A percentile compares a stretch with the other conserved stretches of the same genome.
phyloP scores from a whole-genome alignment of 2,888 invertebrate species.

The Meliscaeva auricollis region DNA sequence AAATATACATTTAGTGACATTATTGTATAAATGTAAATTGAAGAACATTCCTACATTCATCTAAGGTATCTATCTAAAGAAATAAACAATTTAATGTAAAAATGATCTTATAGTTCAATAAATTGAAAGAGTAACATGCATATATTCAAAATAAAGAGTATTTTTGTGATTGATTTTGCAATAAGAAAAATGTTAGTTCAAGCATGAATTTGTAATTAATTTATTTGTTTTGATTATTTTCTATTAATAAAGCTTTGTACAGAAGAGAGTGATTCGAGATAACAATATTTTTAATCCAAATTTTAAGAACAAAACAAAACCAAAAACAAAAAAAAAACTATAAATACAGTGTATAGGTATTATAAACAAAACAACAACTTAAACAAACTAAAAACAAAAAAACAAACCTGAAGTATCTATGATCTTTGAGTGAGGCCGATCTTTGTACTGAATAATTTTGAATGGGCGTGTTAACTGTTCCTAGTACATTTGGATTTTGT shows the following conservation, averaged over 20 bases:
- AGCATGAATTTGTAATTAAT: slow-evolving; percentile 42
- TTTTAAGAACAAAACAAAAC: not conserved
- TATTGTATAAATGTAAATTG: too few species aligned
- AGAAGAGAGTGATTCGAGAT: slow-evolving; percentile 41
- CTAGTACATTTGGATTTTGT: slow-evolving; percentile 83
- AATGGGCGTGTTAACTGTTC: slow-evolving; percentile 83
- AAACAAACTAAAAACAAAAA: slow-evolving; percentile 68
- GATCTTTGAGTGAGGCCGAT: slow-evolving; percentile 87
- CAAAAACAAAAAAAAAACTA: slow-evolving; percentile 22
- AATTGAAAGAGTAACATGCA: slow-evolving; percentile 54
- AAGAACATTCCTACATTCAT: slow-evolving; percentile 47
- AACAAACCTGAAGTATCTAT: slow-evolving; percentile 84
- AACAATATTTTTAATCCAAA: not conserved
- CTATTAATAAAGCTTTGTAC: slow-evolving; percentile 35
- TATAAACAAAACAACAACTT: slow-evolving; percentile 49
- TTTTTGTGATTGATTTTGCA: slow-evolving; percentile 20
- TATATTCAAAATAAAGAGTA: slow-evolving; percentile 21
- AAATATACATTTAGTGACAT: not conserved
- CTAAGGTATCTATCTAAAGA: slow-evolving; percentile 23
- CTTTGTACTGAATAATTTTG: slow-evolving; percentile 85
- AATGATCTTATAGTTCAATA: slow-evolving; percentile 20
- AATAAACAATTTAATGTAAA: slow-evolving; percentile 13
- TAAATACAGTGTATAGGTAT: slow-evolving; percentile 34
- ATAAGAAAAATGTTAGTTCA: slow-evolving; percentile 53
- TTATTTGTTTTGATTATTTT: slow-evolving; percentile 4